Percentiles rank a stretch among this genome's conserved stretches.
Evolutionary conservation across 1,140 invertebrate genomes (phyloP).

Genomic region (Panonychus citri): DNA sequence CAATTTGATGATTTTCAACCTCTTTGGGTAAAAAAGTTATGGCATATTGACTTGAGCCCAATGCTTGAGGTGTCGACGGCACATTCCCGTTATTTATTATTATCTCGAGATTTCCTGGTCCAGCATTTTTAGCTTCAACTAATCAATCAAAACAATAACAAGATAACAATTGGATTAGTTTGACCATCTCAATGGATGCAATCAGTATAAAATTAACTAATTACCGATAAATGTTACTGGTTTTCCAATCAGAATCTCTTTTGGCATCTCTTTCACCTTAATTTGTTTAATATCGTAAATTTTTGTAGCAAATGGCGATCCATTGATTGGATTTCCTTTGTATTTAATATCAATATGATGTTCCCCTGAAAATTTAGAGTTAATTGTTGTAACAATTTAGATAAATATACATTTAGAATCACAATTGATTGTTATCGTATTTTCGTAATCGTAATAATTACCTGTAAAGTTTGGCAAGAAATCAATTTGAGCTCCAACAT

Average conservation of each 20-base stretch:
- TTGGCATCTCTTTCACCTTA: conserved; percentile 68
- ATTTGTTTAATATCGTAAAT: conserved; percentile 86
- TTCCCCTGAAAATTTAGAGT: conserved; percentile 61
- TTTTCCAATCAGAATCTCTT: conserved; percentile 63
- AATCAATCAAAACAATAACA: conserved; percentile 4
- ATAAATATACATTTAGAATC: neutral
- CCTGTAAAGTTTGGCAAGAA: conserved; percentile 7
- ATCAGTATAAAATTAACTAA: conserved; percentile 10
- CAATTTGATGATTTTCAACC: conserved; percentile 63
- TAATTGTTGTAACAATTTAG: no score
- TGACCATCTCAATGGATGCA: no score
- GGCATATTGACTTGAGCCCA: conserved; percentile 83
- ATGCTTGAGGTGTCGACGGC: conserved; percentile 77
- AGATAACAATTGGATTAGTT: neutral
- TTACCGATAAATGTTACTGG: conserved; percentile 80
- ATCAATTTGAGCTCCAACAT: conserved; percentile 3
- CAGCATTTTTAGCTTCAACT: conserved; percentile 92
- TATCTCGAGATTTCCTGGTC: conserved; percentile 85
- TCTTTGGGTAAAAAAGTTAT: conserved; percentile 88
- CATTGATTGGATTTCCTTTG: conserved; percentile 46
- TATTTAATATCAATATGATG: conserved; percentile 59
- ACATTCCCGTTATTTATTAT: conserved; percentile 86
- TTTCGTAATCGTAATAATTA: no score
- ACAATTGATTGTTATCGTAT: no score
- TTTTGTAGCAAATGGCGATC: conserved; percentile 75